phyloP scores from a whole-genome alignment of 2,113 vertebrate species.

The Hirundichthys speculiger region DNA sequence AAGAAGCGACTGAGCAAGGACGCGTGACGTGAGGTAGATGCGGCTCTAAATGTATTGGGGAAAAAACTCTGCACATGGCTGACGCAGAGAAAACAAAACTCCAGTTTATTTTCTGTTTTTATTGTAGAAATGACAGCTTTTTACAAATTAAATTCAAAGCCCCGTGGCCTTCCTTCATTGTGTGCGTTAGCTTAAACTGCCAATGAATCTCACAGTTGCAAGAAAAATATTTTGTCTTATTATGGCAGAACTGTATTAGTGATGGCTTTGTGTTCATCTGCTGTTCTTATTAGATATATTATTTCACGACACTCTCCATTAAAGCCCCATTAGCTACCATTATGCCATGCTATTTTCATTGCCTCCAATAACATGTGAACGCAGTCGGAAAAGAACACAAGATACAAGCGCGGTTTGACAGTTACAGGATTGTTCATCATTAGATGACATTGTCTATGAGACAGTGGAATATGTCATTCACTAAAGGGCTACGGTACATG shows the following conservation, averaged over 20 bases:
- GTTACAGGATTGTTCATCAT: slow-evolving; percentile 70
- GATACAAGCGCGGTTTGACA: slow-evolving; percentile 56
- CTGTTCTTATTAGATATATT: slow-evolving; percentile 62
- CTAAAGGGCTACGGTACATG: slow-evolving; percentile 45
- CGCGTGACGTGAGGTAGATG: background rate
- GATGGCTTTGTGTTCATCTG: slow-evolving; percentile 47
- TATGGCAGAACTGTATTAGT: slow-evolving; percentile 61
- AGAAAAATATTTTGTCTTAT: slow-evolving; percentile 53
- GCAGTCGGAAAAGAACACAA: slow-evolving; percentile 34
- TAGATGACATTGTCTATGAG: slow-evolving; percentile 64
- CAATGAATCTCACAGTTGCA: slow-evolving; percentile 32
- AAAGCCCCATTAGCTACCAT: slow-evolving; percentile 74
- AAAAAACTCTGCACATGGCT: slow-evolving; percentile 1
- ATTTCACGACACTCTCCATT: slow-evolving; percentile 71
- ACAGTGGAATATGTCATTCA: slow-evolving; percentile 60
- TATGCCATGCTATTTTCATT: slow-evolving; percentile 63
- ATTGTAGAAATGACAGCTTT: slow-evolving; percentile 27
- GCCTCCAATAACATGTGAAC: slow-evolving; percentile 68
- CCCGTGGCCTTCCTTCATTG: slow-evolving; percentile 26
- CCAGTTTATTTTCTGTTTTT: slow-evolving; percentile 26
- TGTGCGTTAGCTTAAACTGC: slow-evolving; percentile 30
- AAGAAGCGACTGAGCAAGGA: slow-evolving; percentile 25
- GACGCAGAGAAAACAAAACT: slow-evolving; percentile 19
- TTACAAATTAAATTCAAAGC: slow-evolving; percentile 43
- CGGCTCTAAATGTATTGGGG: slow-evolving; percentile 31